phyloP scores from a whole-genome alignment of 2,113 vertebrate genomes.

The Mesembrinibis cayennensis region DNA sequence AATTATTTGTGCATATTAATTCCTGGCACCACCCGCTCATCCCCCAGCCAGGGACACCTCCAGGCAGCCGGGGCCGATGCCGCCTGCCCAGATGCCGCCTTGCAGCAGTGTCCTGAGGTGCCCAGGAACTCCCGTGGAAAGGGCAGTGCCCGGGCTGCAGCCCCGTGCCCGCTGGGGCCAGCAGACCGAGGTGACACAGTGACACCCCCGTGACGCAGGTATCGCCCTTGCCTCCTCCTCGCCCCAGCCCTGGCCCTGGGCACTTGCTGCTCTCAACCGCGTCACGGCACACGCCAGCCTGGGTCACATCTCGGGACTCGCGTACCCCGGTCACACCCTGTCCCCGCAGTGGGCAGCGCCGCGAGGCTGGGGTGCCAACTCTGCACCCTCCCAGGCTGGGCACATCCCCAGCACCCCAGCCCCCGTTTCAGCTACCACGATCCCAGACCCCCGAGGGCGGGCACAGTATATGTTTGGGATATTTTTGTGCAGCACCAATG shows the following conservation, averaged over 20 bases:
- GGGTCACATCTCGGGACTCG: accelerated
- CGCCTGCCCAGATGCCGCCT: not conserved
- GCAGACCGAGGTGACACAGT: not conserved
- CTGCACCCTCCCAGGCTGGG: not conserved
- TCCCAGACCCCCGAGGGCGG: not conserved
- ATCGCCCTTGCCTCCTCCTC: not conserved
- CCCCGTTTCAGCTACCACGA: accelerated
- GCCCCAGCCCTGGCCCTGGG: not conserved
- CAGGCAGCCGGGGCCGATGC: not conserved
- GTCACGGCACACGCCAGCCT: not conserved
- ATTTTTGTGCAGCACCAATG: not conserved
- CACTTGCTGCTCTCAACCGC: not conserved
- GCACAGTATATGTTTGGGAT: not conserved
- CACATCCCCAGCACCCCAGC: not conserved
- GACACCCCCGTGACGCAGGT: not conserved
- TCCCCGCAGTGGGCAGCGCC: accelerated
- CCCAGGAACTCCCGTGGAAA: accelerated
- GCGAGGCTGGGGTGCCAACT: accelerated
- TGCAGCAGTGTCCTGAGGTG: not conserved
- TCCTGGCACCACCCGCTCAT: not conserved
- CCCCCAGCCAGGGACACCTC: not conserved
- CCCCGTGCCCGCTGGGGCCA: accelerated
- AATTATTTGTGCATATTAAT: not conserved
- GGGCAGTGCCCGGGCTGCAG: not conserved
- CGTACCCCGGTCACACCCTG: not conserved